Evolutionary conservation across 2,888 invertebrate genomes (phyloP), one percentile per base, ranked within the genome.

Genomic region (Calliopum simillimum): DNA sequence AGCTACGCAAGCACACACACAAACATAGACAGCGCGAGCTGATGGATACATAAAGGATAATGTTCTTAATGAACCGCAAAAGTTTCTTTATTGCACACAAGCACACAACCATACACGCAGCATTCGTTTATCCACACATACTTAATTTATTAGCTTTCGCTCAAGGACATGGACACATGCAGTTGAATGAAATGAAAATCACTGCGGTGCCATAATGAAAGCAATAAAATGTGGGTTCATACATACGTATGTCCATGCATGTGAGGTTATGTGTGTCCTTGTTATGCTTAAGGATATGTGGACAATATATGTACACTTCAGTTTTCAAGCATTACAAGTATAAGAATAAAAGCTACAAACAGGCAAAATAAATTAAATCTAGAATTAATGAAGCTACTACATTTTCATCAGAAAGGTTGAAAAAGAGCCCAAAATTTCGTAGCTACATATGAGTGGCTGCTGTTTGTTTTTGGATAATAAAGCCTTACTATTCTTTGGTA

Each of bases 161-260:
- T 25, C 19, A 56, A 66, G 66, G 19, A 53, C 51, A 64, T 33
- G 49, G 25, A 51, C 53, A 53, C 16, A 16, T 33, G 33, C 8
- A 33, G 33, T 33, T 33, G 33, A 8, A 1, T 19, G 16, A 47
- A 67, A 67, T 71, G 71, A 51, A 69, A 73, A 72, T 74, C 73
- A 75, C 72, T 59, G 72, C 68, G 73, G 75, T 68, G 67, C 70
- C 71, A 69, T 74, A 71, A 76, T 67, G 69, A 71, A 72, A 70
- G 69, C 72, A 70, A 72, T 75, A 70, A 74, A 74, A 71, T 71
- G 65, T 55, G 23, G 23, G 23, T 11, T 16, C 19, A 8, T 21
- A 61, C 21, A 16, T n/a, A n/a, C 8, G 41, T n/a, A 43, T 44
- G 19, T 44, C 16, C 14, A 19, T 61, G 41, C 5, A 13, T 56